A percentile compares a stretch with the other conserved stretches of the same genome.
Evolutionary conservation across 2,113 vertebrate genomes (phyloP).

Genomic region (Pseudopipra pipra): DNA sequence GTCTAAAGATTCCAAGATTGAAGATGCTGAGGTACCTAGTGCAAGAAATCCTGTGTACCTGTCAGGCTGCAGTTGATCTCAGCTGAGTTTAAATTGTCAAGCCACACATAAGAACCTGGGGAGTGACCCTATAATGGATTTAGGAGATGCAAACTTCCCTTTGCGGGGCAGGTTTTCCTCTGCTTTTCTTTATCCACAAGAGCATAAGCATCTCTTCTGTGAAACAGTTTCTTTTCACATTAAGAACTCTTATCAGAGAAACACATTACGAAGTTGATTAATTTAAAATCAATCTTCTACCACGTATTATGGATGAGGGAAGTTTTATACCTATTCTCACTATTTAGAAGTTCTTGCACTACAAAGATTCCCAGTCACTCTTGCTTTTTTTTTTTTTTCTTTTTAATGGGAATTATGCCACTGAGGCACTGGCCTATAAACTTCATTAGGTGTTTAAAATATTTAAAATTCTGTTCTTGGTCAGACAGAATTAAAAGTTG

Average conservation of each 20-base stretch:
- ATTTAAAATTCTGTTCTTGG: neutral
- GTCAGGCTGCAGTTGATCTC: neutral
- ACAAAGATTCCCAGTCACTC: neutral
- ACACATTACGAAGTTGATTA: neutral
- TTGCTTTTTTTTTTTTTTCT: neutral
- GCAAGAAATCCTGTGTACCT: neutral
- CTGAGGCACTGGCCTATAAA: neutral
- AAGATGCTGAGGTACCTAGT: neutral
- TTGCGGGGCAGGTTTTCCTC: neutral
- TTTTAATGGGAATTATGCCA: neutral
- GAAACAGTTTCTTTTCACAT: neutral
- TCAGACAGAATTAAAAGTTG: slow-evolving; percentile 13
- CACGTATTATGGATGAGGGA: neutral
- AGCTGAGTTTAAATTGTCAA: neutral
- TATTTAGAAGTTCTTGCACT: neutral
- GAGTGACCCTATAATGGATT: neutral
- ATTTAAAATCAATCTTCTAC: neutral
- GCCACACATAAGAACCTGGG: neutral
- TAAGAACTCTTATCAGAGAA: neutral
- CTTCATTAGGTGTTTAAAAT: slow-evolving; percentile 38
- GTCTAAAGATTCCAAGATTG: neutral
- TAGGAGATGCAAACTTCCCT: neutral
- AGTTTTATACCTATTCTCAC: neutral
- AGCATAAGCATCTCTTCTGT: neutral
- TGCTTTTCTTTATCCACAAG: neutral